Conservation (phyloP, 2,113 vertebrate genomes). For the Chroicocephalus ridibundus region DNA sequence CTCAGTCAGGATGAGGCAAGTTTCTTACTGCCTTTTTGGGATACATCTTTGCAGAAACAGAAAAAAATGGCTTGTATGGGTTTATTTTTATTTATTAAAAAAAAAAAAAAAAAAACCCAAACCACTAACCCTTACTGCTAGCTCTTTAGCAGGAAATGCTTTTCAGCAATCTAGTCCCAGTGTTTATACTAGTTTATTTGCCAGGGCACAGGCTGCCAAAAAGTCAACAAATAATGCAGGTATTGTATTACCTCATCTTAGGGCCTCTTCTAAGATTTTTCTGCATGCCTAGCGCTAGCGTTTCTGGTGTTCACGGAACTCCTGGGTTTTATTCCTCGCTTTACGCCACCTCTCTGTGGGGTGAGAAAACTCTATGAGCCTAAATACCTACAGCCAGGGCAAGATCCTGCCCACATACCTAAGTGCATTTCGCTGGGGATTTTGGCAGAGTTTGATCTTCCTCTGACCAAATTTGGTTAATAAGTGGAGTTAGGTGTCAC, state of each 20-base stretch:
- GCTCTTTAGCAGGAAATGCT: not conserved
- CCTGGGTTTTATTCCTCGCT: not conserved
- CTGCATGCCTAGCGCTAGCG: not conserved
- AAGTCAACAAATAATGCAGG: slow-evolving; percentile 5
- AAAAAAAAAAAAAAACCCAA: not conserved
- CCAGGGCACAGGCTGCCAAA: not conserved
- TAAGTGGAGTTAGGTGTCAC: not conserved
- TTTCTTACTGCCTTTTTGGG: not conserved
- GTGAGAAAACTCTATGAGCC: not conserved
- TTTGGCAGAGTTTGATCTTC: not conserved
- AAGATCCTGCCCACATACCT: not conserved
- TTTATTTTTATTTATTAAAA: not conserved
- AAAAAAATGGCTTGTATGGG: not conserved
- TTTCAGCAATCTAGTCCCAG: not conserved
- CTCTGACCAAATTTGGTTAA: not conserved
- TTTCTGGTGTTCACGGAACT: not conserved
- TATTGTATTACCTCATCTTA: not conserved
- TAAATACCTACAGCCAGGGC: not conserved
- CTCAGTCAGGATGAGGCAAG: not conserved
- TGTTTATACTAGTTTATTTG: not conserved
- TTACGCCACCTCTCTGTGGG: not conserved
- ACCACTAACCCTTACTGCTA: not conserved
- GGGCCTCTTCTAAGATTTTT: not conserved
- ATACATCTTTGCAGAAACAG: not conserved
- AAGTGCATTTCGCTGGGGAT: not conserved